A percentile compares a stretch with the other conserved stretches of the same genome.
These are phyloP conservation scores for Oxygymnocypris stewartii DNA, from an alignment of 2,113 vertebrate genomes.

Conservation along the genomic window DNA sequence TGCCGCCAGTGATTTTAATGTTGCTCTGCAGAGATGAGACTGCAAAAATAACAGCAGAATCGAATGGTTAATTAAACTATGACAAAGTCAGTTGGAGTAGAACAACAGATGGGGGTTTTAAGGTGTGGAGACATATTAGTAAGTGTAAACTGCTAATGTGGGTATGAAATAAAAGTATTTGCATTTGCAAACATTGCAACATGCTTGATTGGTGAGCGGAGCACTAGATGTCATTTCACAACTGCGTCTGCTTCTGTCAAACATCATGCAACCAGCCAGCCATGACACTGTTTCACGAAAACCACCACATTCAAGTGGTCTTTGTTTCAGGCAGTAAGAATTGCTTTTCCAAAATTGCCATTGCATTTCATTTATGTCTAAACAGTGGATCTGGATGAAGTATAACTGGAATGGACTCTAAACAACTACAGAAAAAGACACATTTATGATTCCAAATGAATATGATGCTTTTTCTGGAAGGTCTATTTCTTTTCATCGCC, in stretches of 20 bases:
- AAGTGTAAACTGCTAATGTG: neutral
- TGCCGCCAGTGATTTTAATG: slow-evolving; percentile 30
- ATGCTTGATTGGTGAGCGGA: neutral
- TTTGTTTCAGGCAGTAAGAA: slow-evolving; percentile 11
- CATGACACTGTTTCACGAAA: slow-evolving; percentile 5
- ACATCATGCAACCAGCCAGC: neutral
- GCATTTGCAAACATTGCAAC: neutral
- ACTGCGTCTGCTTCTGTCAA: slow-evolving; percentile 27
- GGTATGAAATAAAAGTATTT: neutral
- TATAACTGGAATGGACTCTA: neutral
- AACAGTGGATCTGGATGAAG: neutral
- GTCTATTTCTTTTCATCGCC: neutral
- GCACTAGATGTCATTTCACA: neutral
- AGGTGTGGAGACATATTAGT: neutral
- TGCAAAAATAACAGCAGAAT: slow-evolving; percentile 31
- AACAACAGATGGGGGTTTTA: neutral
- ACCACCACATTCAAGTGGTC: slow-evolving; percentile 5
- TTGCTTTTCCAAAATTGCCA: neutral
- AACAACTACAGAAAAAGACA: neutral
- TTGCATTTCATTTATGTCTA: neutral
- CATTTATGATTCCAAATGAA: slow-evolving; percentile 1
- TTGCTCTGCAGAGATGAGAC: slow-evolving; percentile 25
- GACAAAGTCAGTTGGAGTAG: neutral
- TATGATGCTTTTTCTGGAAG: neutral
- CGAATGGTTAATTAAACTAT: slow-evolving; percentile 18